Evolutionary conservation across 1,140 invertebrate species (phyloP).

Genomic region (Drosophila lini): DNA sequence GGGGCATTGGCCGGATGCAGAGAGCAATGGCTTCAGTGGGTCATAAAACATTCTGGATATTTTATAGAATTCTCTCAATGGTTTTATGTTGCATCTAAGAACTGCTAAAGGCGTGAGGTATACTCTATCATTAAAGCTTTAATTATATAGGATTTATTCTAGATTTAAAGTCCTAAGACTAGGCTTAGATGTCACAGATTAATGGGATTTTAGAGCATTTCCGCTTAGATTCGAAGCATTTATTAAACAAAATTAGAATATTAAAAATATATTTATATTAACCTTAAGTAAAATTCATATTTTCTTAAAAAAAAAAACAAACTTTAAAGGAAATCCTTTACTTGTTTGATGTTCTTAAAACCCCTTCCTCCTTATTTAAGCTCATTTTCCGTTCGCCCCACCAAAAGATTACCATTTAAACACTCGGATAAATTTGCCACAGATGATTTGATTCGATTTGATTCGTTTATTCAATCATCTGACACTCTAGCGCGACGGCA

Average conservation of each 20-base stretch:
- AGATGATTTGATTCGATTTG: conserved; percentile 31
- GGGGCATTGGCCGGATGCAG: conserved; percentile 15
- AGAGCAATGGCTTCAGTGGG: conserved; percentile 11
- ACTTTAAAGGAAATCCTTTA: too few species aligned
- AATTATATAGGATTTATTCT: neutral
- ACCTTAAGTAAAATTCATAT: too few species aligned
- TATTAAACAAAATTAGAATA: neutral
- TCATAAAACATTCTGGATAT: conserved; percentile 14
- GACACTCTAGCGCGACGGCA: conserved; percentile 22
- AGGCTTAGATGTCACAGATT: too few species aligned
- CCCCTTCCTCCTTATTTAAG: neutral
- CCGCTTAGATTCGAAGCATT: accelerated
- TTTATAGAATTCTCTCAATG: conserved; percentile 1
- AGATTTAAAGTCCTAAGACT: neutral
- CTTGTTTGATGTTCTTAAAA: neutral
- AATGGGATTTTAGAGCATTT: neutral
- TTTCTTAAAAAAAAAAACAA: too few species aligned
- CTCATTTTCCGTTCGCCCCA: neutral
- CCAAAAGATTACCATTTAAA: conserved; percentile 15
- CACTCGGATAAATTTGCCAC: conserved; percentile 9
- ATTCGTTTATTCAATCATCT: conserved; percentile 36
- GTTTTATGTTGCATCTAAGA: neutral
- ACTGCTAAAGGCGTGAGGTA: neutral
- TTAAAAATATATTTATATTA: too few species aligned
- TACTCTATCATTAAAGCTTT: neutral